phyloP scores from a whole-genome alignment of 2,113 vertebrate genomes.

The Lasiurus cinereus region DNA sequence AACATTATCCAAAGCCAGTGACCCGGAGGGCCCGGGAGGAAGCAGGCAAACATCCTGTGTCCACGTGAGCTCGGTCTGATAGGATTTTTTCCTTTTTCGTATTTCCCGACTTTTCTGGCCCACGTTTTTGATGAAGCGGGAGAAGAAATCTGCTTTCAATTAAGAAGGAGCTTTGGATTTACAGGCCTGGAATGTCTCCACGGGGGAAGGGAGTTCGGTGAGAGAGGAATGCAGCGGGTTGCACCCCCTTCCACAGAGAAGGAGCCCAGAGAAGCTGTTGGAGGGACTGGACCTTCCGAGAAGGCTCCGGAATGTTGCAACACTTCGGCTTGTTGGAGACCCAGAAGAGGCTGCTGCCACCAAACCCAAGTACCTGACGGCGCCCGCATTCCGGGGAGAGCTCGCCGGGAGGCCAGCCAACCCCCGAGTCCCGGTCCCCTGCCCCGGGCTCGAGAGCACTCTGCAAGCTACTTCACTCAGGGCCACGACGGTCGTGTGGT shows the following conservation, averaged over 20 bases:
- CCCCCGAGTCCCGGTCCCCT: constrained; percentile 87
- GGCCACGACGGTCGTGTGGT: constrained; percentile 90
- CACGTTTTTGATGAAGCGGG: neutral
- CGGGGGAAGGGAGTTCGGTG: neutral
- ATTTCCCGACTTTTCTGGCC: neutral
- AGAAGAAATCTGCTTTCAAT: neutral
- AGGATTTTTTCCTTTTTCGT: neutral
- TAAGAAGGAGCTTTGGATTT: neutral
- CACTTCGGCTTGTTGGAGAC: constrained; percentile 92
- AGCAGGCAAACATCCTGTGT: neutral
- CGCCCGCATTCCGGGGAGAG: constrained; percentile 92
- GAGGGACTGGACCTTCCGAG: constrained; percentile 88
- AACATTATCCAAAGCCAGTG: neutral
- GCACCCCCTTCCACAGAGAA: neutral
- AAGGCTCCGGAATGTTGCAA: constrained; percentile 88
- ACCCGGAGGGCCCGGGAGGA: neutral
- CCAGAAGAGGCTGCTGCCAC: constrained; percentile 93
- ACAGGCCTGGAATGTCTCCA: neutral
- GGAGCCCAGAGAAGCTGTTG: constrained; percentile 86
- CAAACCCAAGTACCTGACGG: constrained; percentile 92
- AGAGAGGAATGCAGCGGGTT: no score
- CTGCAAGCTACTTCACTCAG: constrained; percentile 89
- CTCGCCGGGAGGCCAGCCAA: constrained; percentile 91
- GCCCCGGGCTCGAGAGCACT: constrained; percentile 87
- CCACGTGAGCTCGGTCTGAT: neutral